Conservation (phyloP, 2,113 vertebrate genomes). For the Arenaria interpres region DNA sequence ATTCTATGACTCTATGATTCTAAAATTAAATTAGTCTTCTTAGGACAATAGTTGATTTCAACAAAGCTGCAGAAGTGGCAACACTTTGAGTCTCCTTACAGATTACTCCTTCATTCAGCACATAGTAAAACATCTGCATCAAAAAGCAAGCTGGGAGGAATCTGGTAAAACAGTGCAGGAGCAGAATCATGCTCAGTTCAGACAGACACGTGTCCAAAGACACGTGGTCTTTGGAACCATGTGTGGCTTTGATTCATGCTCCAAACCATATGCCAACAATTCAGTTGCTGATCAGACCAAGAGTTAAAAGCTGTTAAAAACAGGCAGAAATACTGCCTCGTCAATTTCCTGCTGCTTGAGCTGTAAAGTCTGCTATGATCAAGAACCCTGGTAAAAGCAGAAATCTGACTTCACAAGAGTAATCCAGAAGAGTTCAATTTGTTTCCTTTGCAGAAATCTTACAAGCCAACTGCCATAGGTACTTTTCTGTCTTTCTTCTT, state of each 20-base stretch:
- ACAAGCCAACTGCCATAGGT: background rate
- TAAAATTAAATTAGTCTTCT: background rate
- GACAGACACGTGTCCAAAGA: too few relatives aligned
- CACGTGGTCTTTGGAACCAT: background rate
- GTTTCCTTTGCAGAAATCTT: background rate
- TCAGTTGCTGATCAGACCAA: background rate
- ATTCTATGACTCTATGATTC: too few relatives aligned
- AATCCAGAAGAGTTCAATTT: background rate
- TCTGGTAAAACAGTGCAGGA: background rate
- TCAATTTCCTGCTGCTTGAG: background rate
- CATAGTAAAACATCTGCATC: background rate
- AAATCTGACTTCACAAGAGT: background rate
- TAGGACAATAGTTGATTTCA: background rate
- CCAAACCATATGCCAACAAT: background rate
- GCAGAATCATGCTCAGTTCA: background rate
- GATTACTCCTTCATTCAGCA: background rate
- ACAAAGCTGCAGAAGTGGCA: background rate
- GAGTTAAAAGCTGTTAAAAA: conserved; percentile 32
- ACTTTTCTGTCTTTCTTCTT: background rate
- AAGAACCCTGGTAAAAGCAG: background rate
- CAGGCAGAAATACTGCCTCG: background rate
- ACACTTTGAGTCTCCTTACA: background rate
- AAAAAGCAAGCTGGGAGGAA: background rate
- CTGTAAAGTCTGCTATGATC: background rate
- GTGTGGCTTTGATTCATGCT: background rate